These are phyloP conservation scores for Suricata suricatta DNA, from an alignment of 2,113 vertebrate genomes.

Conservation along the genomic window DNA sequence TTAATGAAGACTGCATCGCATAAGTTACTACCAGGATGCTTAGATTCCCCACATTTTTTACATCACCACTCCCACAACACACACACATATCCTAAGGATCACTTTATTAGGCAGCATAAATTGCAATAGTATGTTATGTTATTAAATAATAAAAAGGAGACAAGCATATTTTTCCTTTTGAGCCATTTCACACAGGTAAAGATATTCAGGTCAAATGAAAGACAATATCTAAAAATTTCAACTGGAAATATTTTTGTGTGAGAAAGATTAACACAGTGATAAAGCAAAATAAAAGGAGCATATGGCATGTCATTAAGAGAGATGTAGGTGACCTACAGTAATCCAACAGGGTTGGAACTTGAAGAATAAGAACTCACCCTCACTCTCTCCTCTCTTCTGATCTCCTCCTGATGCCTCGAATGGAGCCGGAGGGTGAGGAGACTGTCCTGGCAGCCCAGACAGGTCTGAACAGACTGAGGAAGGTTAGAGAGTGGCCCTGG, in stretches of 20 bases:
- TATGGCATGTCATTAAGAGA: background rate
- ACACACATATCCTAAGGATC: background rate
- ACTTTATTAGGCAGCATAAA: background rate
- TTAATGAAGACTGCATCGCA: background rate
- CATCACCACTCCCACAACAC: background rate
- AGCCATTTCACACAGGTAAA: background rate
- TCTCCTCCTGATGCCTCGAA: background rate
- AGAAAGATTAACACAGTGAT: background rate
- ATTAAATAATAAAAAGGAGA: background rate
- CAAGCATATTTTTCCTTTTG: background rate
- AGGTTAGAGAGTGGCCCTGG: background rate
- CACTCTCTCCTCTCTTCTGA: background rate
- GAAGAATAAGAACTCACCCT: background rate
- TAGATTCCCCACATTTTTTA: background rate
- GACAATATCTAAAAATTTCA: background rate
- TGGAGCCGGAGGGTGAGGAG: background rate
- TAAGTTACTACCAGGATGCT: background rate
- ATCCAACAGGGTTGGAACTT: background rate
- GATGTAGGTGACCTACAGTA: background rate
- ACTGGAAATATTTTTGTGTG: background rate
- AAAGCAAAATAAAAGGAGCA: background rate
- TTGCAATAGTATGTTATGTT: background rate
- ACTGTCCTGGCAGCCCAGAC: fast-evolving
- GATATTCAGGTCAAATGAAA: background rate
- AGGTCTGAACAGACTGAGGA: background rate